Conservation (phyloP, 92 coral and sea anemone genomes). For the Bergia sp. region DNA sequence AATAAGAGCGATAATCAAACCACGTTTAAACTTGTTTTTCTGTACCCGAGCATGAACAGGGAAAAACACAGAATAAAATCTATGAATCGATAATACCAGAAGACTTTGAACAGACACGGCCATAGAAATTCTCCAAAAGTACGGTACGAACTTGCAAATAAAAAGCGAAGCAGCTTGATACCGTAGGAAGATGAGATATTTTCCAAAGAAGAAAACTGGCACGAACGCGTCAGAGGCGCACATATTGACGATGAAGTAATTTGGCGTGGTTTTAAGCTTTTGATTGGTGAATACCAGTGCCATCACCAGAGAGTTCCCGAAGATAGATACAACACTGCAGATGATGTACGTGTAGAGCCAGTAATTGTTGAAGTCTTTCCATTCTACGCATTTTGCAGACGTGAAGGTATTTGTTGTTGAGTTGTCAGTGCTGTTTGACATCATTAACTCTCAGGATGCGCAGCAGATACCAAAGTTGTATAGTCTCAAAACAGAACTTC, state of each 20-base stretch:
- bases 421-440: neutral
- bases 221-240: slow-evolving; percentile 27
- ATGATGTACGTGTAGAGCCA: slow-evolving; percentile 24
- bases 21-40: neutral
- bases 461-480: neutral
- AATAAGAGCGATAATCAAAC: slow-evolving; percentile 5
- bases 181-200: slow-evolving; percentile 19
- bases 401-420: neutral
- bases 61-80: slow-evolving; percentile 29
- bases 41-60: slow-evolving; percentile 13
- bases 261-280: slow-evolving; percentile 10
- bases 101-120: slow-evolving; percentile 42
- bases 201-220: slow-evolving; percentile 21
- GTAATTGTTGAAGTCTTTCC: slow-evolving; percentile 24
- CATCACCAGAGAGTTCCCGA: slow-evolving; percentile 24
- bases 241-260: slow-evolving; percentile 37
- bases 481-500: neutral
- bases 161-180: slow-evolving; percentile 18
- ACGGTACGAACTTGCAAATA: slow-evolving; percentile 36
- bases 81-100: slow-evolving; percentile 10
- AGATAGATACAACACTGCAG: slow-evolving; percentile 18
- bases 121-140: slow-evolving; percentile 22
- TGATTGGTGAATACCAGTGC: slow-evolving; percentile 8
- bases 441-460: neutral
- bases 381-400: neutral